Evolutionary conservation across 2,888 invertebrate species (phyloP).

Genomic region (Pocota personata): DNA sequence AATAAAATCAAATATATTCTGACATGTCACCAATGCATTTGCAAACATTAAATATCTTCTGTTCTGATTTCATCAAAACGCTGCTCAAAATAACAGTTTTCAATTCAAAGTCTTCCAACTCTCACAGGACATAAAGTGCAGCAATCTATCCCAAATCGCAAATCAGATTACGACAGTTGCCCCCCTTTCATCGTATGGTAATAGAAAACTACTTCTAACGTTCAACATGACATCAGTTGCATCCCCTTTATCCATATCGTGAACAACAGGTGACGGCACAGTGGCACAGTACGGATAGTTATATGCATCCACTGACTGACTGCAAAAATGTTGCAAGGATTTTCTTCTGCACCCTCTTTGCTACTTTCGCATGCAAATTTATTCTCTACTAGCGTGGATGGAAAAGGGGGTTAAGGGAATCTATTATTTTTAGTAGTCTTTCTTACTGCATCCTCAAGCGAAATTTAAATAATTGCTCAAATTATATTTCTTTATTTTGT

Average conservation of each 20-base stretch:
- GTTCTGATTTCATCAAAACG: neutral
- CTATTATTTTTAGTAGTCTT: slow-evolving; percentile 9
- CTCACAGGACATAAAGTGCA: neutral
- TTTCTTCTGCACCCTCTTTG: neutral
- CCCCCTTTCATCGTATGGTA: neutral
- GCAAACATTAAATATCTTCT: too few species aligned
- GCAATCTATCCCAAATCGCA: slow-evolving; percentile 20
- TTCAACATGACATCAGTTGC: slow-evolving; percentile 43
- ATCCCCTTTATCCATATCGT: slow-evolving; percentile 8
- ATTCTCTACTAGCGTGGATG: slow-evolving; percentile 20
- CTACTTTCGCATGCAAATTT: slow-evolving; percentile 52
- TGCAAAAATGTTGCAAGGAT: slow-evolving; percentile 17
- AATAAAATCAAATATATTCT: neutral
- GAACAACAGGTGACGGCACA: slow-evolving; percentile 53
- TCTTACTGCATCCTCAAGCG: neutral
- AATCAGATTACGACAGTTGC: slow-evolving; percentile 45
- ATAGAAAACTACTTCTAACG: slow-evolving; percentile 8
- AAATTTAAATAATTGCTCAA: slow-evolving; percentile 39
- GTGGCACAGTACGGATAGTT: neutral
- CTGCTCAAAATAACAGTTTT: slow-evolving; percentile 23
- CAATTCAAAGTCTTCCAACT: slow-evolving; percentile 19
- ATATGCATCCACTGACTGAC: slow-evolving; percentile 15
- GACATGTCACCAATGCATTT: neutral
- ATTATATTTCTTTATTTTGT: slow-evolving; percentile 18
- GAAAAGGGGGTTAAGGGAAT: slow-evolving; percentile 1